Conservation (phyloP, 2,797 vertebrate genomes). For the Passerculus sandwichensis region DNA sequence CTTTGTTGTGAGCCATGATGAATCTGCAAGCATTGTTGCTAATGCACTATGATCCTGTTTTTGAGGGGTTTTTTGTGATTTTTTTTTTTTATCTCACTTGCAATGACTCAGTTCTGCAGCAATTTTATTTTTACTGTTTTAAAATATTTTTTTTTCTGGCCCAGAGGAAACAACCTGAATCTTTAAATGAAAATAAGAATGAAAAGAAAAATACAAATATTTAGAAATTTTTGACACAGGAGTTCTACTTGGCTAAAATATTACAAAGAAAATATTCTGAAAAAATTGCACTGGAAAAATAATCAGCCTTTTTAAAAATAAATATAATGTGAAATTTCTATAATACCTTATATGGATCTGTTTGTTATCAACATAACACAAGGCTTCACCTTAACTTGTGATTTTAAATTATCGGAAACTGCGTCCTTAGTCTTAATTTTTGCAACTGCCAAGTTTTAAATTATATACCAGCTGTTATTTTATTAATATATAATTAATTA, state of each 20-base stretch:
- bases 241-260: neutral
- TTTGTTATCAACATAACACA: neutral
- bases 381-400: neutral
- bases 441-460: neutral
- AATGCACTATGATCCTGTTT: neutral
- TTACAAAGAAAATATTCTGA: neutral
- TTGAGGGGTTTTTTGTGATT: neutral
- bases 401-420: neutral
- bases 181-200: neutral
- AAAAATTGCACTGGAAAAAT: neutral
- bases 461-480: neutral
- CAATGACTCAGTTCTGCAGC: conserved; percentile 13
- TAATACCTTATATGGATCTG: neutral
- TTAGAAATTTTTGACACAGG: neutral
- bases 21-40: conserved; percentile 22
- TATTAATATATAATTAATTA: neutral
- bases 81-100: neutral
- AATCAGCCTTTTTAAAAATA: neutral
- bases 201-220: neutral
- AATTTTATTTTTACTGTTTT: conserved; percentile 19
- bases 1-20: conserved; percentile 53
- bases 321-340: neutral
- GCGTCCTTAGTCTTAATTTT: neutral
- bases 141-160: neutral
- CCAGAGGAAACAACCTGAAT: neutral